phyloP scores from a whole-genome alignment of 1,140 invertebrate species.

The Dinothrombium tinctorium region DNA sequence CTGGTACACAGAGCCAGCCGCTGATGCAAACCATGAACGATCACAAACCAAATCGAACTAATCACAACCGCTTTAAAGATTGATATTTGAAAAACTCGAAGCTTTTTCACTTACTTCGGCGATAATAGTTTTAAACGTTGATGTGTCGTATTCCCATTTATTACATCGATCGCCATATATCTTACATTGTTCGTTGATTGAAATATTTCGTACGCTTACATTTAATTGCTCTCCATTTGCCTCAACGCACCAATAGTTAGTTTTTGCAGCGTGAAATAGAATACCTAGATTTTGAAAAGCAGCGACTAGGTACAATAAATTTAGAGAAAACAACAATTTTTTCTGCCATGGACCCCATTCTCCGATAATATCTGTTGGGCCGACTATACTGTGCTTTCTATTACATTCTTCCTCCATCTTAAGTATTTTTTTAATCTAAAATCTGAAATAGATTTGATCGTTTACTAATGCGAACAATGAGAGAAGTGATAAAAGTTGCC shows the following conservation, averaged over 20 bases:
- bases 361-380: conserved; percentile 11
- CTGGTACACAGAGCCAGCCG: conserved; percentile 26
- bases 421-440: too few species aligned
- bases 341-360: conserved; percentile 9
- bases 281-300: conserved; percentile 10
- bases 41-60: conserved; percentile 1
- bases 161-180: too few species aligned
- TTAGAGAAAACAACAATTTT: conserved; percentile 5
- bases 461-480: too few species aligned
- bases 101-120: too few species aligned
- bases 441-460: too few species aligned
- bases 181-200: too few species aligned
- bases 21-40: neutral
- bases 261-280: conserved; percentile 9
- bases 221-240: too few species aligned
- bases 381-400: too few species aligned
- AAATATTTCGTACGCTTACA: too few species aligned
- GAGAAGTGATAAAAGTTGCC: too few species aligned
- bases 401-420: too few species aligned
- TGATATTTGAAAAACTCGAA: too few species aligned
- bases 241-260: conserved; percentile 10
- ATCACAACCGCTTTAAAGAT: neutral
- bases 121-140: neutral
- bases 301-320: conserved; percentile 3
- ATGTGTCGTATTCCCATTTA: neutral